phyloP scores from a whole-genome alignment of 2,113 vertebrate species.

The Halichoeres trimaculatus region DNA sequence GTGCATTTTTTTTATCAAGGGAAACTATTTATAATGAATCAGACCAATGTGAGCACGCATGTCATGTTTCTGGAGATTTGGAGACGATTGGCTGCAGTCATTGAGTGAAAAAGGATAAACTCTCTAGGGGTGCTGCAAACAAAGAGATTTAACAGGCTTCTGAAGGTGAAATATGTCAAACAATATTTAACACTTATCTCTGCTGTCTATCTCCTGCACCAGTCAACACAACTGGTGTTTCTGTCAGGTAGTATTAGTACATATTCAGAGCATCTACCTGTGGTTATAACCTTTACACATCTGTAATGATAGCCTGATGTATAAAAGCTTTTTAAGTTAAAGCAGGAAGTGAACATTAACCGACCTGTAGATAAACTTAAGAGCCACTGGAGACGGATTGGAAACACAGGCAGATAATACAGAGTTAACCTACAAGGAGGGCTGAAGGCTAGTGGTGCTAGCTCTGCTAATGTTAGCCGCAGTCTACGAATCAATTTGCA shows the following conservation, averaged over 20 bases:
- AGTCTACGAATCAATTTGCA: no score
- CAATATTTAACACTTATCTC: neutral
- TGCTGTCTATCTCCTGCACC: neutral
- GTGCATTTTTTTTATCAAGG: constrained; percentile 5
- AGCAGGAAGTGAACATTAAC: neutral
- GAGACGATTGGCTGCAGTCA: constrained; percentile 26
- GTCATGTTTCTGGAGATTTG: constrained; percentile 38
- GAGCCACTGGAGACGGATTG: neutral
- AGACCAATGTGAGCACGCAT: constrained; percentile 48
- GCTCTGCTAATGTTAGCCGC: no score
- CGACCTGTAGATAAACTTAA: neutral
- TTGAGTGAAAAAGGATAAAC: neutral
- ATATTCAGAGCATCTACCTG: neutral
- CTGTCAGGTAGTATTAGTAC: no score
- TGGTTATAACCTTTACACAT: neutral
- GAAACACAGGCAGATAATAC: no score
- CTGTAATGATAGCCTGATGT: constrained; percentile 6
- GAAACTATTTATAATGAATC: constrained; percentile 26
- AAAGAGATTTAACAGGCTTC: constrained; percentile 4
- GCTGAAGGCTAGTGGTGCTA: no score
- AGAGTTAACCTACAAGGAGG: no score
- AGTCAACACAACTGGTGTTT: neutral
- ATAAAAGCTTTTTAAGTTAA: neutral
- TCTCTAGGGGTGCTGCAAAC: neutral
- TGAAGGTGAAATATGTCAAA: neutral